A percentile compares a stretch with the other conserved stretches of the same genome.
phyloP scores from a whole-genome alignment of 2,113 vertebrate species.

The Menidia beryllina region DNA sequence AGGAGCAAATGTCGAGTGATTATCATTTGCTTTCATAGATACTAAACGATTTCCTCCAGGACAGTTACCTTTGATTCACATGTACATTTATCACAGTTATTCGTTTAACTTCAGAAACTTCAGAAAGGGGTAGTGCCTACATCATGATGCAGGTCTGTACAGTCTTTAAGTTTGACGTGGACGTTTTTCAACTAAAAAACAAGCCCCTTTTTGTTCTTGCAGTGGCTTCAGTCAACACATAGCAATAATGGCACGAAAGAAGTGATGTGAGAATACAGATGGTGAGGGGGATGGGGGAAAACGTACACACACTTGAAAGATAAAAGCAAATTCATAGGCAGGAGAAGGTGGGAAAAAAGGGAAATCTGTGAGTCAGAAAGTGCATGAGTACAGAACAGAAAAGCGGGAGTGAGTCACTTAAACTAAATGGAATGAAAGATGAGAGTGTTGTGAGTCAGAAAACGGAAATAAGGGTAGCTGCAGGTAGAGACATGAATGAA shows the following conservation, averaged over 20 bases:
- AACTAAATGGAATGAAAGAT: constrained; percentile 14
- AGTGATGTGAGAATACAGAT: not conserved
- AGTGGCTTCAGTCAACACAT: constrained; percentile 4
- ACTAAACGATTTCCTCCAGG: not conserved
- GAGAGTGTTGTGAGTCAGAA: constrained; percentile 29
- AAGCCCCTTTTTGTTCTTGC: constrained; percentile 9
- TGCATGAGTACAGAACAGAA: not conserved
- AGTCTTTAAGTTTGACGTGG: not conserved
- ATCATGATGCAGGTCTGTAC: not conserved
- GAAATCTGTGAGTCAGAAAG: constrained; percentile 26
- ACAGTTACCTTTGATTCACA: not conserved
- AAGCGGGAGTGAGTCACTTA: constrained; percentile 42
- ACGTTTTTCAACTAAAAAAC: constrained; percentile 5
- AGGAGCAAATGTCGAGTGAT: constrained; percentile 1
- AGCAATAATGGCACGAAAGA: constrained; percentile 25
- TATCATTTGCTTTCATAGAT: not conserved
- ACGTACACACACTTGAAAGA: not conserved
- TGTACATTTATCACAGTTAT: not conserved
- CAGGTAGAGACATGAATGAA: constrained; percentile 6
- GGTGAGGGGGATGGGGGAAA: not conserved
- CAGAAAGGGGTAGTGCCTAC: not conserved
- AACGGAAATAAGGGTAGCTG: constrained; percentile 27
- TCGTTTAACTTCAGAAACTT: not conserved
- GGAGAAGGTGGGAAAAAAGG: constrained; percentile 4
- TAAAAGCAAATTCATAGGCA: not conserved